phyloP scores from a whole-genome alignment of 2,888 invertebrate genomes.

The Mimas tiliae region DNA sequence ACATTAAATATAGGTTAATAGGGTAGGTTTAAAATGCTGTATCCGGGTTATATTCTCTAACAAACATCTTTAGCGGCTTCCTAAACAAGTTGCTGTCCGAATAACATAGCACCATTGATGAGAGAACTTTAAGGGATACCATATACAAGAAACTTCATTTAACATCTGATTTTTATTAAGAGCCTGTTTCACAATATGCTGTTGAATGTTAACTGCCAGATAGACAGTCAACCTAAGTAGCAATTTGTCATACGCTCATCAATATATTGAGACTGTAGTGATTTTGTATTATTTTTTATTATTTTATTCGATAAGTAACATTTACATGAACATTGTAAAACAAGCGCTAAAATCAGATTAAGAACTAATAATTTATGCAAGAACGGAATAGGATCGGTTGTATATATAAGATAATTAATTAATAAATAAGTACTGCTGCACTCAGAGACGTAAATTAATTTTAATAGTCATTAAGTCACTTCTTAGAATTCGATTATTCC shows the following conservation, averaged over 20 bases:
- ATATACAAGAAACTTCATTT: background rate
- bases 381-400: background rate
- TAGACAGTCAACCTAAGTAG: too few relatives aligned
- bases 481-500: too few relatives aligned
- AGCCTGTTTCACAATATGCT: too few relatives aligned
- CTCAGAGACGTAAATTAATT: too few relatives aligned
- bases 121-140: background rate
- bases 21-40: background rate
- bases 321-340: too few relatives aligned
- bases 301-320: too few relatives aligned
- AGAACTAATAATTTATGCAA: background rate
- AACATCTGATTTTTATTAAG: background rate
- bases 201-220: too few relatives aligned
- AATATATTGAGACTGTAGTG: too few relatives aligned
- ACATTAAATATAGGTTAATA: background rate
- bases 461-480: too few relatives aligned
- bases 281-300: too few relatives aligned
- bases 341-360: background rate
- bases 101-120: constrained; percentile 15
- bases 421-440: too few relatives aligned
- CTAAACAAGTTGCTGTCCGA: constrained; percentile 5
- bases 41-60: background rate
- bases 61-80: background rate
- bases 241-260: too few relatives aligned
- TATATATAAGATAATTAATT: background rate